These are phyloP conservation scores for Anastrepha ludens DNA, from an alignment of 1,140 invertebrate species.

Conservation along the genomic window DNA sequence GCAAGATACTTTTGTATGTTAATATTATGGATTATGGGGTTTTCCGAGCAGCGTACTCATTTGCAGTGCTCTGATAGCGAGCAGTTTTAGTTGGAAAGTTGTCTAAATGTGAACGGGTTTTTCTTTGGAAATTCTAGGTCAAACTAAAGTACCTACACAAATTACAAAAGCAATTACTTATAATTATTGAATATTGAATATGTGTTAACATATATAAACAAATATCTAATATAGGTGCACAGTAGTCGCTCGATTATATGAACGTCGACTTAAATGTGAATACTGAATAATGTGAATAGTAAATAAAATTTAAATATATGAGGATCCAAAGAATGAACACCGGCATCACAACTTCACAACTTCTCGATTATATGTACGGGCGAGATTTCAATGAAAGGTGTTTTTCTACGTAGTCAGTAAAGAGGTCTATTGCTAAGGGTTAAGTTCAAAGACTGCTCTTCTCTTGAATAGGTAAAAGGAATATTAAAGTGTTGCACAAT, in stretches of 20 bases:
- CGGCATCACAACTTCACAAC: no score
- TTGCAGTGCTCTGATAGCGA: conserved; percentile 3
- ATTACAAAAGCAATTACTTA: background rate
- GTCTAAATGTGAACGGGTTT: background rate
- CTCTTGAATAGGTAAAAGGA: no score
- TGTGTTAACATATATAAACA: background rate
- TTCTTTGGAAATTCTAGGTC: conserved; percentile 11
- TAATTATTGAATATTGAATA: background rate
- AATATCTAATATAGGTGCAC: background rate
- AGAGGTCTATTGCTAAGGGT: no score
- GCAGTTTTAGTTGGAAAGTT: background rate
- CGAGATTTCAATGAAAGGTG: no score
- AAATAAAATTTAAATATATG: no score
- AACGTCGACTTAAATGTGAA: background rate
- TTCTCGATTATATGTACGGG: no score
- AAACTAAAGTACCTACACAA: background rate
- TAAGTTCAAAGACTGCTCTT: no score
- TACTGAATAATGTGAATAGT: background rate
- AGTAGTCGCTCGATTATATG: background rate
- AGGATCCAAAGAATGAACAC: no score
- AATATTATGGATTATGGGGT: conserved; percentile 35
- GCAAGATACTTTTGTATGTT: background rate
- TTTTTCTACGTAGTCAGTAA: no score
- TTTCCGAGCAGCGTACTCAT: background rate
- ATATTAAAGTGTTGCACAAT: no score